These are phyloP conservation scores for Drosophila yooni DNA, from an alignment of 2,888 invertebrate species.

Conservation along the genomic window DNA sequence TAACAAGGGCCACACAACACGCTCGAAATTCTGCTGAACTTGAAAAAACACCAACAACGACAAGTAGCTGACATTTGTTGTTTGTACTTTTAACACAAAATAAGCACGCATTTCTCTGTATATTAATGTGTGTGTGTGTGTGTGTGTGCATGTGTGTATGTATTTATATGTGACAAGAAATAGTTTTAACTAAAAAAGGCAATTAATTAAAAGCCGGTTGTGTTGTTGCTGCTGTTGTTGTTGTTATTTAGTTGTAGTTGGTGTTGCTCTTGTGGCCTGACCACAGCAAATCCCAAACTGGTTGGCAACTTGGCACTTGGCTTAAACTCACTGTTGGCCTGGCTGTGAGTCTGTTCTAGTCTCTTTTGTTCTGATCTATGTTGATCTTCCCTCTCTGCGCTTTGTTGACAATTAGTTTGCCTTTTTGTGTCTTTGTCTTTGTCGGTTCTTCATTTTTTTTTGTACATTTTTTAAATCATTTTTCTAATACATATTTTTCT, in stretches of 20 bases:
- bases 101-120: slow-evolving; percentile 43
- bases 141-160: slow-evolving; percentile 11
- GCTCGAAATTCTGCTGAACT: slow-evolving; percentile 73
- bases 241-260: neutral
- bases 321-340: slow-evolving; percentile 36
- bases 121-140: slow-evolving; percentile 9
- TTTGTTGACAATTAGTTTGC: slow-evolving; percentile 61
- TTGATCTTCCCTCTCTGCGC: slow-evolving; percentile 38
- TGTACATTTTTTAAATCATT: slow-evolving; percentile 44
- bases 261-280: slow-evolving; percentile 19
- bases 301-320: slow-evolving; percentile 52
- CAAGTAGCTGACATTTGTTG: slow-evolving; percentile 48
- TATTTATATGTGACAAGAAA: slow-evolving; percentile 61
- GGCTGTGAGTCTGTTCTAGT: slow-evolving; percentile 38
- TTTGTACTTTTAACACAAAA: slow-evolving; percentile 48
- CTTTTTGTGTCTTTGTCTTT: slow-evolving; percentile 37
- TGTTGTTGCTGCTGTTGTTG: slow-evolving; percentile 40
- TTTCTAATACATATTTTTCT: slow-evolving; percentile 59
- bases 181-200: slow-evolving; percentile 82
- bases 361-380: slow-evolving; percentile 40
- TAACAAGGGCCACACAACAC: slow-evolving; percentile 67
- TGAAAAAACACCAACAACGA: slow-evolving; percentile 50
- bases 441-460: slow-evolving; percentile 34
- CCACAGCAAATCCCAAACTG: slow-evolving; percentile 59
- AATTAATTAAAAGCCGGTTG: slow-evolving; percentile 82